These are phyloP conservation scores for Erythrolamprus reginae DNA, from an alignment of 2,113 vertebrate species.

Conservation along the genomic window DNA sequence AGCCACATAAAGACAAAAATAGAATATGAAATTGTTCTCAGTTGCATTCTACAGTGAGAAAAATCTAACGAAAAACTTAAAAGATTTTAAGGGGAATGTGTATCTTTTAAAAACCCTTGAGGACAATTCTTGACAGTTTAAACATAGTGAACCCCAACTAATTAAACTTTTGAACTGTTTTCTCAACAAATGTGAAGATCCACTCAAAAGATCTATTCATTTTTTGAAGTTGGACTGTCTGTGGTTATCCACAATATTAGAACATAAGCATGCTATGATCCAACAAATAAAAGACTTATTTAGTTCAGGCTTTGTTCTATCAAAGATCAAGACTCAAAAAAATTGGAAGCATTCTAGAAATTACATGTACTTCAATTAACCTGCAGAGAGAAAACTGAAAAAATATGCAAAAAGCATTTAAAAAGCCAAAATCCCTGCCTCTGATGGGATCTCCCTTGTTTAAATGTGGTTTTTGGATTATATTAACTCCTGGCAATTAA, in stretches of 20 bases:
- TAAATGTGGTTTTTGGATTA: background rate
- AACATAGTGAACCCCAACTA: conserved; percentile 10
- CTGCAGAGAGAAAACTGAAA: background rate
- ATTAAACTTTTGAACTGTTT: background rate
- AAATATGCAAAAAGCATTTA: background rate
- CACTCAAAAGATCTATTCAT: background rate
- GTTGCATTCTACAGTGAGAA: conserved; percentile 13
- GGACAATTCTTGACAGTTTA: fast-evolving
- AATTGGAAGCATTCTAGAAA: background rate
- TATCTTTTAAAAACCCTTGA: background rate
- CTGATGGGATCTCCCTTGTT: background rate
- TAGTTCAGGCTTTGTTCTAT: background rate
- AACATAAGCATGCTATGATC: background rate
- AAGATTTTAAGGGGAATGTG: background rate
- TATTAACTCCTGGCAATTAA: background rate
- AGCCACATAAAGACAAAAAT: background rate
- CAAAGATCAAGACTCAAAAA: background rate
- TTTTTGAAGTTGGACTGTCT: background rate
- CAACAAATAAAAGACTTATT: background rate
- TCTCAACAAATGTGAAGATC: background rate
- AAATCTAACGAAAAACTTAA: background rate
- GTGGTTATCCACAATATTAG: background rate
- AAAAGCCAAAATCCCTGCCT: background rate
- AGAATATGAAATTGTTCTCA: background rate
- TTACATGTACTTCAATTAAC: background rate